A percentile compares a stretch with the other conserved stretches of the same genome.
Conservation (phyloP, 2,888 invertebrate genomes). For the Corbicula japonica region DNA sequence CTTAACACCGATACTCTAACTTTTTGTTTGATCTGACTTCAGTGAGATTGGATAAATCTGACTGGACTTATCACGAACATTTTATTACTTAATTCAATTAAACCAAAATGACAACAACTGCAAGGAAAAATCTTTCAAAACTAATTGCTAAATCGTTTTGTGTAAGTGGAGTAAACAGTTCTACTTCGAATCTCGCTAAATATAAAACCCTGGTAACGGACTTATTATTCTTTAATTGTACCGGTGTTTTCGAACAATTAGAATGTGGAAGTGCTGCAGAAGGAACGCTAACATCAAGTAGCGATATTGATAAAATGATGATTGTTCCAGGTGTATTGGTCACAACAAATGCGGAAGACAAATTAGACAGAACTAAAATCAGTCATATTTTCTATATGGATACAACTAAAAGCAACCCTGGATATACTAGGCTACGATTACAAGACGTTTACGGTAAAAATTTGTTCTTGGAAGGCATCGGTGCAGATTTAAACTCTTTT, state of each 20-base stretch:
- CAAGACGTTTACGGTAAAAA: neutral
- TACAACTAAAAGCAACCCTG: slow-evolving; percentile 1
- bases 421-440: slow-evolving; percentile 17
- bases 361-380: neutral
- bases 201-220: neutral
- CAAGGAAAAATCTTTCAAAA: too few species aligned
- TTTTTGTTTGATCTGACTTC: too few species aligned
- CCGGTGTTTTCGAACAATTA: neutral
- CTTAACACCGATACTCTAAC: too few species aligned
- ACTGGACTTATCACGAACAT: too few species aligned
- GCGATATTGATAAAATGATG: slow-evolving; percentile 33
- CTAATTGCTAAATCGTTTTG: slow-evolving; percentile 2
- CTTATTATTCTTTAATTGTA: neutral
- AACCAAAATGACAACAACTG: too few species aligned
- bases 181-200: neutral
- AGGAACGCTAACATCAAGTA: slow-evolving; percentile 17
- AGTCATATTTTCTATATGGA: slow-evolving; percentile 8
- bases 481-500: neutral
- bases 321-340: neutral
- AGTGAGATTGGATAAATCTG: too few species aligned
- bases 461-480: neutral
- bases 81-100: too few species aligned
- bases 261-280: slow-evolving; percentile 29
- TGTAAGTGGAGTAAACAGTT: neutral
- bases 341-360: neutral